Percentiles rank a stretch among this genome's conserved stretches.
These are phyloP conservation scores for Microctonus brassicae DNA, from an alignment of 2,888 invertebrate species.

Conservation along the genomic window DNA sequence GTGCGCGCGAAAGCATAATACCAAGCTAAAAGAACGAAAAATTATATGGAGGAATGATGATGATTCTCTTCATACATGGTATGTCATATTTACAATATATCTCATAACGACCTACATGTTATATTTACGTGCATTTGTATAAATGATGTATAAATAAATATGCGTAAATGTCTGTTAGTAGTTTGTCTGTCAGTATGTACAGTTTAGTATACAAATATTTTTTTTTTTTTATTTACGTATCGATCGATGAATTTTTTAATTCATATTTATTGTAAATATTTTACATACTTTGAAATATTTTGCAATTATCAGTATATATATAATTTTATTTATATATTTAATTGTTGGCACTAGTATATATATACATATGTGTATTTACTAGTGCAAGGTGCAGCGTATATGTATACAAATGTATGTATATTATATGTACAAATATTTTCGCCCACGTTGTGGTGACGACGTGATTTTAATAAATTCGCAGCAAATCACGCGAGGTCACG, in stretches of 20 bases:
- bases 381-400: conserved; percentile 18
- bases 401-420: too few species aligned
- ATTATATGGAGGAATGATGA: background rate
- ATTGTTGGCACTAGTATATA: background rate
- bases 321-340: too few species aligned
- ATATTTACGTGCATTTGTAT: background rate
- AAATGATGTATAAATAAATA: background rate
- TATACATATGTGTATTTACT: background rate
- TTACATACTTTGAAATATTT: too few species aligned
- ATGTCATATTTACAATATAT: conserved; percentile 15
- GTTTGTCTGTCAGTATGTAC: too few species aligned
- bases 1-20: conserved; percentile 9
- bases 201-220: too few species aligned
- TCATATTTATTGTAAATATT: too few species aligned
- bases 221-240: too few species aligned
- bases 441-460: conserved; percentile 44
- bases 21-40: background rate
- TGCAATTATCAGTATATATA: too few species aligned
- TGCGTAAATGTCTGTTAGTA: too few species aligned
- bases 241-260: too few species aligned
- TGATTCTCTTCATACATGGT: conserved; percentile 15
- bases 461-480: conserved; percentile 67
- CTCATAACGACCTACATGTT: background rate
- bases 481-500: conserved; percentile 62
- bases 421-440: background rate